These are phyloP conservation scores for Entelurus aequoreus DNA, from an alignment of 2,113 vertebrate genomes.

Conservation along the genomic window DNA sequence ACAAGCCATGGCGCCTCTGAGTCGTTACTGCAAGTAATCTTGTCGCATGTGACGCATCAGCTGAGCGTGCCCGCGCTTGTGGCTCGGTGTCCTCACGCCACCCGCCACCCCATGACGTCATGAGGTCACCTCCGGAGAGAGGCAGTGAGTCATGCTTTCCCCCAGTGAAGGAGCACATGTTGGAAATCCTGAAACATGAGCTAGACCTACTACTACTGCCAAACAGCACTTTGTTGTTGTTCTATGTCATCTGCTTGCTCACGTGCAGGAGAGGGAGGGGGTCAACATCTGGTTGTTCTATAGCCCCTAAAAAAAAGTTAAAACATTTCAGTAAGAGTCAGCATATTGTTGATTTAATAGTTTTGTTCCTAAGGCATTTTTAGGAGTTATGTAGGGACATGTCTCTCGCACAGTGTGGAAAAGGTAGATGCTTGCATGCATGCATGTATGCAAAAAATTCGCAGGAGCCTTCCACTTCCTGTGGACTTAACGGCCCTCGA, in stretches of 20 bases:
- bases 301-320: too few relatives aligned
- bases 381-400: too few relatives aligned
- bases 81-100: conserved; percentile 42
- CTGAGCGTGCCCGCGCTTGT: conserved; percentile 30
- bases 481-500: conserved; percentile 44
- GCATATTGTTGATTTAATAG: neutral
- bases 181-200: conserved; percentile 49
- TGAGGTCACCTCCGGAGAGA: conserved; percentile 9
- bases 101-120: neutral
- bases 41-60: conserved; percentile 29
- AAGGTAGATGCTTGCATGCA: too few relatives aligned
- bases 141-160: conserved; percentile 41
- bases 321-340: too few relatives aligned
- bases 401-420: too few relatives aligned
- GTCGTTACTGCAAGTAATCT: conserved; percentile 5
- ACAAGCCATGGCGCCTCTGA: neutral
- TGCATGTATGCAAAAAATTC: conserved; percentile 23
- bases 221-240: conserved; percentile 25
- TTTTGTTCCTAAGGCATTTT: neutral
- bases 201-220: conserved; percentile 26
- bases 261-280: conserved; percentile 28
- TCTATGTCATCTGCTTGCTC: conserved; percentile 34
- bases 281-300: too few relatives aligned
- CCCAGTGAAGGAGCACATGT: conserved; percentile 37
- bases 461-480: conserved; percentile 48